Evolutionary conservation across 2,797 vertebrate genomes (phyloP), one percentile per base, ranked within the genome.

Genomic region (Cottoperca gobio): DNA sequence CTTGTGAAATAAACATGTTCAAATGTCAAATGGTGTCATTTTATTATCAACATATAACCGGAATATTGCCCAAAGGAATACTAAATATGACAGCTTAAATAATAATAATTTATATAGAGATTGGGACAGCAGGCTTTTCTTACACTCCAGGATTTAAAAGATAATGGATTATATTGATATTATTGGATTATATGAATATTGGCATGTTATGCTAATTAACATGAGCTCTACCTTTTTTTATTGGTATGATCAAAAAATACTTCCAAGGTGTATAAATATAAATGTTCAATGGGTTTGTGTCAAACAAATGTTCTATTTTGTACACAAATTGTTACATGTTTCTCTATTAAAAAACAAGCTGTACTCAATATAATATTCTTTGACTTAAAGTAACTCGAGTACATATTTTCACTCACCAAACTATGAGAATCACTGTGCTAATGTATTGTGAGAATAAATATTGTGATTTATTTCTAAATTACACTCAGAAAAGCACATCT

Each of bases 1-100:
- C 60, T 79, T 61, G 46, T 89, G 13, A 80, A 93, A 91, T 92
- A 90, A 93, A 91, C 21, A 21, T 87, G 63, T 91, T 86, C 40
- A 81, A 86, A 76, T 79, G 13, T 9, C 19, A 69, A 40, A 40
- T 74, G 55, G 61, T 79, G 52, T 83, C 14, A 61, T 67, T 11
- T 33, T 67, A 14, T 85, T 46, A 49, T 70, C n/a, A 26, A 63
- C 26, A 40, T 8, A 65, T 43, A 10, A 17, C 21, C 45, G 28
- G 5, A 48, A 10, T 66, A 24, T 14, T 76, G 9, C 12, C 2
- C 0, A 0, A 12, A 63, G 6, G 2, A 1, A 67, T 8, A 21
- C 0, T 35, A 31, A 58, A 39, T 49, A 23, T 40, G n/a, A 46
- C 5, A 13, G 2, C 4, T 40, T 8, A 13, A 24, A 14, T 12